These are phyloP conservation scores for Tanypteryx hageni DNA, from an alignment of 2,888 invertebrate species.

Conservation along the genomic window DNA sequence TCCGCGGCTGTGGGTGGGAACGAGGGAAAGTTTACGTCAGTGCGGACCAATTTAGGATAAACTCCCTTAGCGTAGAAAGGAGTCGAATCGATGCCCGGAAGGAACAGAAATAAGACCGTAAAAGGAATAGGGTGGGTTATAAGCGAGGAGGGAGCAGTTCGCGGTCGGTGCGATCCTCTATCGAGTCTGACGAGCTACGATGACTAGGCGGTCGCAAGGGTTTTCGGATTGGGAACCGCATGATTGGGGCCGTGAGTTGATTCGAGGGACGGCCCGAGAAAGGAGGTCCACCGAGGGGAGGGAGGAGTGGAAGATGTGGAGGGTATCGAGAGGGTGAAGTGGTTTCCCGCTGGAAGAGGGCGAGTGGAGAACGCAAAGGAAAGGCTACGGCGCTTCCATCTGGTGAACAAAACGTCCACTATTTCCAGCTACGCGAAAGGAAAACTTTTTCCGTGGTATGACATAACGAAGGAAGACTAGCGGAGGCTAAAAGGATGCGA, in stretches of 20 bases:
- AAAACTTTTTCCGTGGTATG: constrained; percentile 22
- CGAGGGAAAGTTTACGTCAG: no score
- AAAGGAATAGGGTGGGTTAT: background rate
- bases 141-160: background rate
- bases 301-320: background rate
- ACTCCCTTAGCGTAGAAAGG: no score
- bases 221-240: background rate
- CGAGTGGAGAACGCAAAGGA: constrained; percentile 37
- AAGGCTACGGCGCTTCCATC: constrained; percentile 59
- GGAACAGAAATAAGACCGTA: background rate
- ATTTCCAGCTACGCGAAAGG: constrained; percentile 39
- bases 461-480: constrained; percentile 15
- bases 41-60: no score
- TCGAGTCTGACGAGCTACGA: background rate
- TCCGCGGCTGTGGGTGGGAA: no score
- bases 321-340: background rate
- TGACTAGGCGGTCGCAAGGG: background rate
- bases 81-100: background rate
- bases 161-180: no score
- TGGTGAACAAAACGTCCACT: constrained; percentile 54
- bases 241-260: background rate
- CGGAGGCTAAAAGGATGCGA: background rate
- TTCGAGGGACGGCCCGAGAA: no score
- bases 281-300: background rate
- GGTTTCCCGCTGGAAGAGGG: constrained; percentile 27